These are phyloP conservation scores for Vannuccia rotundouncinata DNA, from an alignment of 2,888 invertebrate species.

Conservation along the genomic window DNA sequence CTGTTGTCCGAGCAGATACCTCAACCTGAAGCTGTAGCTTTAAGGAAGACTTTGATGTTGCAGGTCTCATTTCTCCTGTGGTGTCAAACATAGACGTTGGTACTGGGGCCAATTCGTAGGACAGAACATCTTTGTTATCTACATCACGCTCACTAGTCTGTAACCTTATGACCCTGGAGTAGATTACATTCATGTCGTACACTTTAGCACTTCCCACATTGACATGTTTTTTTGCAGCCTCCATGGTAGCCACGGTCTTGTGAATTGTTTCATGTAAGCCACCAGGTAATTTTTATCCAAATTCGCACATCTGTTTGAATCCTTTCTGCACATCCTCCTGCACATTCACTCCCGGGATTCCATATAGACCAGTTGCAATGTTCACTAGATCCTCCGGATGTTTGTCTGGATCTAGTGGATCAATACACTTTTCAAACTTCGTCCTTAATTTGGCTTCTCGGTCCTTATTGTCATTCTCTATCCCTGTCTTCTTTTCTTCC, in stretches of 20 bases:
- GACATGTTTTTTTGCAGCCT: slow-evolving; percentile 18
- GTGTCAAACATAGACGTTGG: slow-evolving; percentile 28
- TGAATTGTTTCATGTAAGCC: slow-evolving; percentile 25
- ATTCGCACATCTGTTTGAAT: slow-evolving; percentile 27
- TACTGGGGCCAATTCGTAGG: not conserved
- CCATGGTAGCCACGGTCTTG: slow-evolving; percentile 25
- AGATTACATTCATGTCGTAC: slow-evolving; percentile 14
- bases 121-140: slow-evolving; percentile 16
- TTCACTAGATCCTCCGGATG: slow-evolving; percentile 28
- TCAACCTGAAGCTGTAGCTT: slow-evolving; percentile 25
- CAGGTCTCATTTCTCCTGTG: slow-evolving; percentile 29
- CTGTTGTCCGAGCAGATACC: slow-evolving; percentile 3
- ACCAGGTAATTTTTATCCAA: slow-evolving; percentile 13
- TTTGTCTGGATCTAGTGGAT: slow-evolving; percentile 25
- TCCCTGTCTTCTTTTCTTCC: slow-evolving; percentile 19
- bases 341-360: slow-evolving; percentile 18
- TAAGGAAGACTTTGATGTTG: slow-evolving; percentile 25
- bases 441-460: slow-evolving; percentile 19
- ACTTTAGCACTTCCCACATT: slow-evolving; percentile 17
- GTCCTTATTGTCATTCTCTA: slow-evolving; percentile 7
- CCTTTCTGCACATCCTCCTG: slow-evolving; percentile 8
- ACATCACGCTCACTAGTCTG: slow-evolving; percentile 25
- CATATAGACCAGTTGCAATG: slow-evolving; percentile 13
- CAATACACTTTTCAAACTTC: slow-evolving; percentile 25
- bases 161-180: slow-evolving; percentile 31